These are phyloP conservation scores for Mungos mungo DNA, from an alignment of 2,113 vertebrate genomes.

Conservation along the genomic window DNA sequence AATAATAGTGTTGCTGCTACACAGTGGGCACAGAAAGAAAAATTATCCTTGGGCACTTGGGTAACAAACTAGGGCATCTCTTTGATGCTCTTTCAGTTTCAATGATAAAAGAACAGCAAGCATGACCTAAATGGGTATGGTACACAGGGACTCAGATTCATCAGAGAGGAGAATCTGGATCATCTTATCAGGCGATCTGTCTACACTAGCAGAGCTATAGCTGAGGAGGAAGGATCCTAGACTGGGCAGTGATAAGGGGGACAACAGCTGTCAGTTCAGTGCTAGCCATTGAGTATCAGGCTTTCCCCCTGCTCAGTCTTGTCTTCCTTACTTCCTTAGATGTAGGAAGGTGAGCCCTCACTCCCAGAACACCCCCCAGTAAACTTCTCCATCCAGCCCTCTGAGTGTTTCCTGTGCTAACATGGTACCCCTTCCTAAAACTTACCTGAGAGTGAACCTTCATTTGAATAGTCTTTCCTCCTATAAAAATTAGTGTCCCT, in stretches of 20 bases:
- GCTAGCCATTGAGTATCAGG: neutral
- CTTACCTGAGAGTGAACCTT: neutral
- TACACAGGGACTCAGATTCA: neutral
- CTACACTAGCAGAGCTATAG: neutral
- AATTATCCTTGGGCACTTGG: neutral
- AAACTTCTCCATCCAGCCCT: neutral
- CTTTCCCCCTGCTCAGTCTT: neutral
- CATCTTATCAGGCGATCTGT: neutral
- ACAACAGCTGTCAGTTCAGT: no score
- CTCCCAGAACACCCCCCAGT: neutral
- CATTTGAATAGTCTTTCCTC: neutral
- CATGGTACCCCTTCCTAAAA: neutral
- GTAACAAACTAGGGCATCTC: neutral
- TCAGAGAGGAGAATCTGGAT: neutral
- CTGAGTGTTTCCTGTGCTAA: neutral
- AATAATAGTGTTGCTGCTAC: neutral
- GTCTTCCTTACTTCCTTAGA: neutral
- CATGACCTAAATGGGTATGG: neutral
- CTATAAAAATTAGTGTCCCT: neutral
- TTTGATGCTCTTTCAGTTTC: neutral
- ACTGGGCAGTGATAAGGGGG: neutral
- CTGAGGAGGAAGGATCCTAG: neutral
- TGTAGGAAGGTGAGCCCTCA: no score
- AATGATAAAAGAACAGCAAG: no score
- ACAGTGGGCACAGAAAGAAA: neutral